Evolutionary conservation across 2,113 vertebrate genomes (phyloP), one percentile per base, ranked within the genome.

Genomic region (Salminus brasiliensis): DNA sequence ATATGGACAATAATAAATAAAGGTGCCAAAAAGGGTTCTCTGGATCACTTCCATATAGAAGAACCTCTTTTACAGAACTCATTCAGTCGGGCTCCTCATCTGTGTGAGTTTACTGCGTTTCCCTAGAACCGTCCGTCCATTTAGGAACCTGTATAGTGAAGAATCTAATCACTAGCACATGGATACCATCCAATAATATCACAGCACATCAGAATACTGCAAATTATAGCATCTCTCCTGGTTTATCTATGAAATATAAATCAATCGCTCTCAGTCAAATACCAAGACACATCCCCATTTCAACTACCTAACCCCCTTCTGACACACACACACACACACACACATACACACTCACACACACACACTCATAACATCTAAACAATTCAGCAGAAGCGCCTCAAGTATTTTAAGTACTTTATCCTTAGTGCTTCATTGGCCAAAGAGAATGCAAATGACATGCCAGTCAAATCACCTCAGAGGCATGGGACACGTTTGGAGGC

Each of bases 371-470:
- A 57, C 52, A 49, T 78, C 87, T 86, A 91, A 92, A 91, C 88
- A 91, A 92, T 87, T 90, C 86, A 81, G 86, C 83, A 88, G 79
- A 89, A 88, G 88, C 88, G 89, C 89, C 91, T 89, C 89, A 86
- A 92, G 89, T 89, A 88, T 89, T 92, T 89, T 89, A 91, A 91
- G 88, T 85, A 88, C 88, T 90, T 92, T 81, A 91, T 93, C 90
- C 90, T 92, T 87, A 88, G 86, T 89, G 88, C 87, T 90, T 91
- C 89, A 88, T 89, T 89, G 91, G 89, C 87, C 75, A 76, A 78
- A 82, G 78, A 67, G 69, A 89, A 93, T 92, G 91, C 87, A 90
- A 92, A 93, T 92, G 63, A 59, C 81, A 74, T 82, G 81, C 78
- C 88, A 89, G 88, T 89, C 88, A 88, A 89, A 84, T 81, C 80